phyloP scores from a whole-genome alignment of 2,113 vertebrate genomes.

The Dipodomys spectabilis region DNA sequence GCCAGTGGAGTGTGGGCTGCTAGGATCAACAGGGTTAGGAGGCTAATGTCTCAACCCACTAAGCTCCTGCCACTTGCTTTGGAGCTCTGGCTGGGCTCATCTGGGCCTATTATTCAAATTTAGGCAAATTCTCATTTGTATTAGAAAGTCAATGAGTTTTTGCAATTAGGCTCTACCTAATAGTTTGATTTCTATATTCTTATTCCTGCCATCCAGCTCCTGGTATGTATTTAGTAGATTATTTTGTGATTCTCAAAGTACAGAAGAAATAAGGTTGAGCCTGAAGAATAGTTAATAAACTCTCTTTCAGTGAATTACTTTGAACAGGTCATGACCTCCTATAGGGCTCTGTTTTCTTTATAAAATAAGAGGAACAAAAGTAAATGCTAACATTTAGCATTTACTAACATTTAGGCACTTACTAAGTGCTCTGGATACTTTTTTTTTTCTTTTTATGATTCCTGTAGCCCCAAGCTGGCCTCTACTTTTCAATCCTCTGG shows the following conservation, averaged over 20 bases:
- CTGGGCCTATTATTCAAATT: neutral
- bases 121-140: neutral
- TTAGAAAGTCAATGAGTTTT: neutral
- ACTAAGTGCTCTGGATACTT: too few relatives aligned
- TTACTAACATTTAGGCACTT: too few relatives aligned
- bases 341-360: neutral
- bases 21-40: neutral
- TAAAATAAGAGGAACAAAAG: neutral
- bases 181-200: neutral
- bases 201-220: neutral
- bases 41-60: neutral
- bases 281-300: constrained; percentile 37
- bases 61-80: neutral
- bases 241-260: constrained; percentile 19
- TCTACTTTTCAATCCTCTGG: neutral
- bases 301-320: neutral
- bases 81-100: neutral
- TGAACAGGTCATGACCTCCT: neutral
- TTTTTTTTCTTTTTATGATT: too few relatives aligned
- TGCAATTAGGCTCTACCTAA: neutral
- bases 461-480: neutral
- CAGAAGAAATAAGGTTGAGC: constrained; percentile 3
- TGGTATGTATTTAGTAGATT: constrained; percentile 15
- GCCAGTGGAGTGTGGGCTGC: neutral
- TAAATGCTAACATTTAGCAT: neutral